These are phyloP conservation scores for Drosophila tripunctata DNA, from an alignment of 2,888 invertebrate genomes.

Conservation along the genomic window DNA sequence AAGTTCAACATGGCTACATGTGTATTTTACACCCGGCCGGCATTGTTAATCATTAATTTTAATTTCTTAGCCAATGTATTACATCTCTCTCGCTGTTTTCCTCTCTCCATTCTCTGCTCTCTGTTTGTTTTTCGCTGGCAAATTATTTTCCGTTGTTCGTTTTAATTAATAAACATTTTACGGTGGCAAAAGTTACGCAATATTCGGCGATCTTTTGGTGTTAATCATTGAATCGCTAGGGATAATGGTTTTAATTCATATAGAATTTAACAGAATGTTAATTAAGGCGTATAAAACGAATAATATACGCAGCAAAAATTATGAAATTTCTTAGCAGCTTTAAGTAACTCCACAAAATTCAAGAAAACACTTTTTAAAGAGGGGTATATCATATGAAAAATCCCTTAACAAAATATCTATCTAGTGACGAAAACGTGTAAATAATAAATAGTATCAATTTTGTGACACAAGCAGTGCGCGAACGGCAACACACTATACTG, in stretches of 20 bases:
- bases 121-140: slow-evolving; percentile 1
- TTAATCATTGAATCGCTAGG: neutral
- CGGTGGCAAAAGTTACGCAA: slow-evolving; percentile 38
- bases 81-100: slow-evolving; percentile 24
- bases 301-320: too few species aligned
- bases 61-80: slow-evolving; percentile 55
- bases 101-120: slow-evolving; percentile 1
- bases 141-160: slow-evolving; percentile 24
- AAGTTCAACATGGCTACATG: slow-evolving; percentile 6
- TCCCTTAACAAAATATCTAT: too few species aligned
- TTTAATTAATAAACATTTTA: slow-evolving; percentile 54
- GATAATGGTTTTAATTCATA: slow-evolving; percentile 5
- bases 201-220: neutral
- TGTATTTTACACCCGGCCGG: slow-evolving; percentile 21
- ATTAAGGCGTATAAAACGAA: neutral
- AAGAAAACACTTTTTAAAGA: too few species aligned
- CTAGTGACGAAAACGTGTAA: too few species aligned
- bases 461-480: too few species aligned
- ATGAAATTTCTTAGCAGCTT: too few species aligned
- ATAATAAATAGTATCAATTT: too few species aligned
- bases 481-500: too few species aligned
- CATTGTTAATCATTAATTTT: slow-evolving; percentile 54
- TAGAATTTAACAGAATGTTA: neutral
- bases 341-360: too few species aligned
- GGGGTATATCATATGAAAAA: too few species aligned